Percentiles rank a stretch among this genome's conserved stretches.
These are phyloP conservation scores for Masticophis lateralis DNA, from an alignment of 2,797 vertebrate genomes.

Conservation along the genomic window DNA sequence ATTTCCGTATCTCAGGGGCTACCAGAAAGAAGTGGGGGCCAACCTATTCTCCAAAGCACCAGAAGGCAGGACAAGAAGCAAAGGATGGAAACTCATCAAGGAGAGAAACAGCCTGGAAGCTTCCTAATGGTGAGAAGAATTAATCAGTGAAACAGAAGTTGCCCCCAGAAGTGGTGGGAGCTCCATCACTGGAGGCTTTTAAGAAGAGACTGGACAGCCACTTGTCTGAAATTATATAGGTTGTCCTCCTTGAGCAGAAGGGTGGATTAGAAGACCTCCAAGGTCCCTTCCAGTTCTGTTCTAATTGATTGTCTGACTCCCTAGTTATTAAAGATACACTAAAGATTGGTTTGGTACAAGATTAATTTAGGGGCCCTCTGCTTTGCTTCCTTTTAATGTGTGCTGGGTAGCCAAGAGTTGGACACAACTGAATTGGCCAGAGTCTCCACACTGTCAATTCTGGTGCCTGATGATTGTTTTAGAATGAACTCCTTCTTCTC, in stretches of 20 bases:
- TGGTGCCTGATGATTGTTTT: neutral
- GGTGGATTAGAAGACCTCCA: neutral
- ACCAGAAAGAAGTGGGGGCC: neutral
- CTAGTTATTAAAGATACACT: neutral
- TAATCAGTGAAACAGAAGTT: neutral
- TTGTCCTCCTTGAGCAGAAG: too few species aligned
- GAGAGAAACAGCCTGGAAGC: neutral
- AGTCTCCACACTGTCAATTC: neutral
- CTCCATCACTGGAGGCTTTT: neutral
- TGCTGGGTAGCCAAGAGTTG: too few species aligned
- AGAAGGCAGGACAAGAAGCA: neutral
- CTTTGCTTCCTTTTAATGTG: neutral
- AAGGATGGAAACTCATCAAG: neutral
- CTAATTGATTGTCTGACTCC: neutral
- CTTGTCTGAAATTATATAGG: neutral
- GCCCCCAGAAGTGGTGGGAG: neutral
- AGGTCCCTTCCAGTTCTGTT: neutral
- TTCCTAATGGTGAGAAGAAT: neutral
- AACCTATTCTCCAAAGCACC: neutral
- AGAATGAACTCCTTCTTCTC: neutral
- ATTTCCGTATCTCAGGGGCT: neutral
- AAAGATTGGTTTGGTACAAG: neutral
- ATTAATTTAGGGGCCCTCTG: neutral
- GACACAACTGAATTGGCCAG: too few species aligned
- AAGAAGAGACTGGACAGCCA: too few species aligned